Conservation (phyloP, 2,888 invertebrate species). For the Nasonovia ribisnigri region DNA sequence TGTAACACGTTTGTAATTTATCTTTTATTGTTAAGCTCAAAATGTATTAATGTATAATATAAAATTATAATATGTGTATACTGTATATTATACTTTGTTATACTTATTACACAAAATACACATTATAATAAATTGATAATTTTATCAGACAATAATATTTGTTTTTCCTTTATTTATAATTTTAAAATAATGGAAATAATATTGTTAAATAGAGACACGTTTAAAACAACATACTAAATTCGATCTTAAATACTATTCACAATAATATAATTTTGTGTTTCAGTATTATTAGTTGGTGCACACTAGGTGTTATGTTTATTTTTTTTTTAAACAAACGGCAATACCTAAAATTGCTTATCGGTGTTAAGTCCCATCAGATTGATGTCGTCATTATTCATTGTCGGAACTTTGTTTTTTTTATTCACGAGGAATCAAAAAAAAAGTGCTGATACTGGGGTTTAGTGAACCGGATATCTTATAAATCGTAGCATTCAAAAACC, state of each 20-base stretch:
- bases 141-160: not conserved
- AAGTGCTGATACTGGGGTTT: not conserved
- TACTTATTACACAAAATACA: not conserved
- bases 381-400: conserved; percentile 7
- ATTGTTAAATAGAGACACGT: not conserved
- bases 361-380: not conserved
- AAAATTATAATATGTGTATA: not conserved
- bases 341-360: conserved; percentile 3
- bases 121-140: not conserved
- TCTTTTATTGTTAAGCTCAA: not conserved
- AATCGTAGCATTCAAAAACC: not conserved
- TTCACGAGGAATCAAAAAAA: not conserved
- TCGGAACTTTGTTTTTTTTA: not conserved
- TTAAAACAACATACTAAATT: not conserved
- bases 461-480: not conserved
- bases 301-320: not conserved
- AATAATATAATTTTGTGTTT: not conserved
- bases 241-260: not conserved
- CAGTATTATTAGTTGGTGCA: not conserved
- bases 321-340: not conserved
- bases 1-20: not conserved
- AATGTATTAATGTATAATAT: not conserved
- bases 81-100: not conserved
- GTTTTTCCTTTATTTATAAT: not conserved
- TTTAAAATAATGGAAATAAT: not conserved